Base-by-base conservation (phyloP, 2,888 invertebrate species). In the Drosophila trichaetosa region DNA sequence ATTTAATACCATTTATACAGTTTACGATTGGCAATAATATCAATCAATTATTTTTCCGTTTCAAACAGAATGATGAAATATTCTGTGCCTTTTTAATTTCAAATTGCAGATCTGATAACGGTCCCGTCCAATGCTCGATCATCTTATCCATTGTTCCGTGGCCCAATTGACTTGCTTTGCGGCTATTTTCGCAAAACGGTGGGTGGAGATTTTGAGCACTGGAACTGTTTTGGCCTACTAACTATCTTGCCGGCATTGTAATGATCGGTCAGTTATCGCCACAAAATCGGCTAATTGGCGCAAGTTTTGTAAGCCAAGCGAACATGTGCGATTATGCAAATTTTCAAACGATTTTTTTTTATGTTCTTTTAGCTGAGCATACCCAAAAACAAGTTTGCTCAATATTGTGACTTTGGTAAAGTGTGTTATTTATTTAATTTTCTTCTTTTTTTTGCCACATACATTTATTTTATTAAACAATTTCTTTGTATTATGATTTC, bases 211-310 rank as follows among this genome's bases (percentile, higher is more conserved):
- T 42, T 51, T 48, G n/a, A 33, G 48, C 66, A 54, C 52, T 70
- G 51, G 64, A 56, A 57, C 67, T 62, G 57, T 83, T 73, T 38
- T 56, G 6, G 54, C n/a, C 70, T 75, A 87, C 81, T 84, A 84
- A 69, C 79, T 66, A 82, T 75, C 83, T 82, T 71, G 80, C 68
- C 67, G 66, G 68, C 69, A 73, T 72, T 71, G 83, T 85, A 84
- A 84, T 87, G 69, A 84, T 79, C 70, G 84, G 90, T 82, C 84
- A 85, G 90, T 82, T 85, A 85, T 90, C 84, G 89, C 89, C 64
- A 52, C 66, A 61, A 69, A 82, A 84, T 90, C 90, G 69, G 42
- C 70, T 86, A 90, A 85, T 90, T 90, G 90, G 74, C 58, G 36
- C 60, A 69, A 58, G 34, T 69, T 66, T 66, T 49, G 57, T 31